phyloP scores from a whole-genome alignment of 1,140 invertebrate species.

The Geopemphigus sp. region DNA sequence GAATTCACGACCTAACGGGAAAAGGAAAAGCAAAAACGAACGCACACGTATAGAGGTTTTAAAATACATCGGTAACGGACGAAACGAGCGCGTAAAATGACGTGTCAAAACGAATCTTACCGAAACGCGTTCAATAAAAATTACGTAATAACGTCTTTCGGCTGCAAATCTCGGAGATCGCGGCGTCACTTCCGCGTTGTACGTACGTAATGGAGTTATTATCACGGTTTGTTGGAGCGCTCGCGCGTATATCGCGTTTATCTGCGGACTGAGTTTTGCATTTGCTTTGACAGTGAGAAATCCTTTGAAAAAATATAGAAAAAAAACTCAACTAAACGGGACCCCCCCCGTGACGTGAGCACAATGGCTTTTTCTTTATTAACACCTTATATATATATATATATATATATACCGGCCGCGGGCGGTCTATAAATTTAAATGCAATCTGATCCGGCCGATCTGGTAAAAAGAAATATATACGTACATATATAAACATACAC shows the following conservation, averaged over 20 bases:
- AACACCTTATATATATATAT: slow-evolving; percentile 42
- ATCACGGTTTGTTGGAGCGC: too few relatives aligned
- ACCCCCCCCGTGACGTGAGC: not conserved
- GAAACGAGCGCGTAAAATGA: not conserved
- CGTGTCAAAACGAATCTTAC: too few relatives aligned
- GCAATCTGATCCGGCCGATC: slow-evolving; percentile 47
- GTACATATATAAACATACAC: not conserved
- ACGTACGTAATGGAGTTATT: too few relatives aligned
- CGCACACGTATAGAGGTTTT: too few relatives aligned
- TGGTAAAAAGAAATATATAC: slow-evolving; percentile 7
- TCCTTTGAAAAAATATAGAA: slow-evolving; percentile 34
- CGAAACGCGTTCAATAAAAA: too few relatives aligned
- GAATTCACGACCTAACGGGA: too few relatives aligned
- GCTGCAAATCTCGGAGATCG: not conserved
- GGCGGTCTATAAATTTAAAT: slow-evolving; percentile 50
- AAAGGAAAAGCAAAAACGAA: too few relatives aligned
- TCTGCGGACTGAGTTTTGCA: slow-evolving; percentile 9
- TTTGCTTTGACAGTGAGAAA: slow-evolving; percentile 35
- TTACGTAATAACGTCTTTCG: too few relatives aligned
- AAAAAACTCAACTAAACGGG: not conserved
- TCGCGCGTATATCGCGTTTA: not conserved
- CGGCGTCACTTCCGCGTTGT: not conserved
- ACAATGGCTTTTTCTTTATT: slow-evolving; percentile 48
- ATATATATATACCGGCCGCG: slow-evolving; percentile 20
- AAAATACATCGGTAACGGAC: not conserved